phyloP scores from a whole-genome alignment of 2,113 vertebrate species.

The Gnathonemus echidnorhynchus region DNA sequence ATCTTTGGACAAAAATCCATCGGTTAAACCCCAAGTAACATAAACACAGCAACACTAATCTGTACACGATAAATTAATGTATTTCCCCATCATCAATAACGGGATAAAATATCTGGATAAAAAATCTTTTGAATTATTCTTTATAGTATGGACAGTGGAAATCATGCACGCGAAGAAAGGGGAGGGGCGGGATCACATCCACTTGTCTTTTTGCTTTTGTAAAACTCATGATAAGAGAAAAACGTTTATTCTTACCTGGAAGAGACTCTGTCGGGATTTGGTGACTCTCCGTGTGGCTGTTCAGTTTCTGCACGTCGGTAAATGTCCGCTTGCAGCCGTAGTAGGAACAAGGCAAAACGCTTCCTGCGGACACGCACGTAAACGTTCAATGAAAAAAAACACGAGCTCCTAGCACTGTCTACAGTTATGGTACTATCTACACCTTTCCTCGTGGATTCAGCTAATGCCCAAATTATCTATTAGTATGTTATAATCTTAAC shows the following conservation, averaged over 20 bases:
- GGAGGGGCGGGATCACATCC: neutral
- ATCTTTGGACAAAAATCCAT: neutral
- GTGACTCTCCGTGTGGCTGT: constrained; percentile 52
- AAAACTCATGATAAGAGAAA: neutral
- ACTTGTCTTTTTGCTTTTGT: neutral
- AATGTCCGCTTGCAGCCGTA: constrained; percentile 58
- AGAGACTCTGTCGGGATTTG: constrained; percentile 51
- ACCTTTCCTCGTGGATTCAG: neutral
- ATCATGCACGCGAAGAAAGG: neutral
- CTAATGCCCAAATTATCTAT: neutral
- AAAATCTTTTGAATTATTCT: neutral
- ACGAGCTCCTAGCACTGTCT: neutral
- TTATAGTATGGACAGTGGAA: neutral
- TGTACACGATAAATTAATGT: neutral
- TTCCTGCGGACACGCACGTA: constrained; percentile 30
- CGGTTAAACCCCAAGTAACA: neutral
- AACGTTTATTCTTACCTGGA: constrained; percentile 42
- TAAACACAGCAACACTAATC: neutral
- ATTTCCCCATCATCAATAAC: neutral
- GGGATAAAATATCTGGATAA: neutral
- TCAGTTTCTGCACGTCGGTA: constrained; percentile 31
- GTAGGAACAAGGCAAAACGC: constrained; percentile 40
- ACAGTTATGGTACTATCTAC: too few species aligned
- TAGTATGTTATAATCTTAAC: neutral
- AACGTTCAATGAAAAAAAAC: neutral